Conservation (phyloP, 2,888 invertebrate species). For the Gerris lacustris region DNA sequence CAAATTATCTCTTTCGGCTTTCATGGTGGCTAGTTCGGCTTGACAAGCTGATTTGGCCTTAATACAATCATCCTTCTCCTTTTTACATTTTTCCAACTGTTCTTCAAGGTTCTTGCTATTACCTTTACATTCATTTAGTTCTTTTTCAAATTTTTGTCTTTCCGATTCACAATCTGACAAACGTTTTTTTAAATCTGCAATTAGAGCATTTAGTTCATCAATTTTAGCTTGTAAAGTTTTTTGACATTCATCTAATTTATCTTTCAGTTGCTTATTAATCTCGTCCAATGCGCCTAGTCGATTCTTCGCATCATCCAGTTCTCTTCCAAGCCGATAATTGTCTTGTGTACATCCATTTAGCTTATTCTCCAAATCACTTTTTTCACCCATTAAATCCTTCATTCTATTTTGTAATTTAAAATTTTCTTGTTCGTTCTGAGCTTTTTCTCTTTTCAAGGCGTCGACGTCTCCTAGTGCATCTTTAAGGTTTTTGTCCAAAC, state of each 20-base stretch:
- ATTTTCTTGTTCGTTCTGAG: background rate
- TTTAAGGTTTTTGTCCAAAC: background rate
- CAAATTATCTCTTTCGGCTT: conserved; percentile 9
- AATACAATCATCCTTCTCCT: background rate
- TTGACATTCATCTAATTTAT: background rate
- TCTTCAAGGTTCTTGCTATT: background rate
- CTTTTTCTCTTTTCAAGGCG: background rate
- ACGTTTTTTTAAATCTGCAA: background rate
- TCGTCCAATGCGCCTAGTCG: background rate
- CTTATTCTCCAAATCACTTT: background rate
- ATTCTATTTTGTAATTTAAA: background rate
- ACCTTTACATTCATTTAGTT: background rate
- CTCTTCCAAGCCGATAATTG: background rate
- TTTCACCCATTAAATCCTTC: background rate
- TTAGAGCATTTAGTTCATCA: background rate
- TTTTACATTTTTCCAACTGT: conserved; percentile 8
- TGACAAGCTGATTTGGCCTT: background rate
- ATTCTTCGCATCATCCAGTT: background rate
- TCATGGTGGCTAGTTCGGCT: background rate
- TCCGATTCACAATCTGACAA: background rate
- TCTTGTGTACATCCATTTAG: background rate
- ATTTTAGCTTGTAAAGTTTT: background rate
- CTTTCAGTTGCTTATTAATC: background rate
- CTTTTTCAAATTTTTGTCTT: background rate
- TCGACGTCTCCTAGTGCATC: background rate